Evolutionary conservation across 2,797 vertebrate genomes (phyloP), one percentile per base, ranked within the genome.

Genomic region (Ctenosaura bakeri): DNA sequence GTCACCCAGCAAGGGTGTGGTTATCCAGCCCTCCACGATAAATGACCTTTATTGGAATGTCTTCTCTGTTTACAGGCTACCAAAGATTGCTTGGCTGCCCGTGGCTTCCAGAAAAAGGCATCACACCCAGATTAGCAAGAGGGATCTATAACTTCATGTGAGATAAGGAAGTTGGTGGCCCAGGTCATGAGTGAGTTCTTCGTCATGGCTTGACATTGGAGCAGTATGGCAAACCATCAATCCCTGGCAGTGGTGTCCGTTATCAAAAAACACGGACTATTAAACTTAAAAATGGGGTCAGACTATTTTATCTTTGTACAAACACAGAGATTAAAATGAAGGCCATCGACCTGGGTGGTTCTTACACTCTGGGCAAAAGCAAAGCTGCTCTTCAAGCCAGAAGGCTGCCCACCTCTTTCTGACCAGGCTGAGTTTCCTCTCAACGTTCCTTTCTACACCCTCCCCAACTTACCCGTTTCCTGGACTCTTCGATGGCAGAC

Each of bases 401-500:
- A 64, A 12, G 56, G 12, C 18, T 38, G 54, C 42, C 24, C 38
- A 24, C 2, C 54, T 59, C 18, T 22, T 7, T 59, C 80, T 26
- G 42, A 78, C 73, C 8, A 35, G 29, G 74, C 9, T 22, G 29
- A 73, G 18, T 54, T 54, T 13, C 38, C 32, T 13, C 76, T 50
- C 35, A 42, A 77, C 13, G 29, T 73, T 22, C 7, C 24, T 54
- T 16, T 38, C 64, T 8, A 32, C 14, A 13, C 82, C 56, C 18
- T 50, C 26, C 59, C 76, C 85, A 91, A 91, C 98, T 98, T 96
- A 99, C 98, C 98, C 98, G 98, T 97, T 98, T 99, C 91, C 99
- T 98, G 38, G 98, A 99, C 95, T 99, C 99, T 95, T 99, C 99
- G 74, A 99, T 99, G 94, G 98, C 98, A 32, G 99, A 99, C 91